phyloP scores from a whole-genome alignment of 2,888 invertebrate species.

The Mythimna loreyi region DNA sequence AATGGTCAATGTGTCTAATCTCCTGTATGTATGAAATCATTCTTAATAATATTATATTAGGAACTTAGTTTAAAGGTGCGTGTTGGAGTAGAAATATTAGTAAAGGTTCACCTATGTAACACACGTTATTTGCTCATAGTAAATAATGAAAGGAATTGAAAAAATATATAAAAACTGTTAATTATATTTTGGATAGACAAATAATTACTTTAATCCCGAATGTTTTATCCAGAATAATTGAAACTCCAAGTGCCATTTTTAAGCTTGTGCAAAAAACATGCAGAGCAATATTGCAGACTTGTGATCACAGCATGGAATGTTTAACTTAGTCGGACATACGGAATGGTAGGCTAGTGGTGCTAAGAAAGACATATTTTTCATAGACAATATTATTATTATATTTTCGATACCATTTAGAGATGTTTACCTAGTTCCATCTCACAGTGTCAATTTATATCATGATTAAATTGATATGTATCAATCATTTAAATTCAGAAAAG shows the following conservation, averaged over 20 bases:
- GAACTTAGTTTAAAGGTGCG: slow-evolving; percentile 48
- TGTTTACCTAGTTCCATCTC: slow-evolving; percentile 73
- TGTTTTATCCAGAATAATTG: slow-evolving; percentile 35
- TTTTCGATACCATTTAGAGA: slow-evolving; percentile 85
- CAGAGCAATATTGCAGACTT: slow-evolving; percentile 55
- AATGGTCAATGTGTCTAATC: slow-evolving; percentile 52
- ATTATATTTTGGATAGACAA: slow-evolving; percentile 36
- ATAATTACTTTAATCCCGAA: slow-evolving; percentile 37
- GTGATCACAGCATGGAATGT: slow-evolving; percentile 56
- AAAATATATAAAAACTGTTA: slow-evolving; percentile 31
- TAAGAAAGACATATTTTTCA: slow-evolving; percentile 86
- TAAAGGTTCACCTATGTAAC: slow-evolving; percentile 35
- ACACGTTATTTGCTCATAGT: slow-evolving; percentile 60
- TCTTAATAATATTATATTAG: slow-evolving; percentile 43
- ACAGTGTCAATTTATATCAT: slow-evolving; percentile 83
- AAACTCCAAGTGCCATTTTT: slow-evolving; percentile 47
- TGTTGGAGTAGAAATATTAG: slow-evolving; percentile 54
- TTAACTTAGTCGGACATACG: slow-evolving; percentile 49
- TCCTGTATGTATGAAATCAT: slow-evolving; percentile 46
- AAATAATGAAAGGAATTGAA: slow-evolving; percentile 66
- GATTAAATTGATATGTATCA: slow-evolving; percentile 70
- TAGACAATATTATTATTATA: slow-evolving; percentile 83
- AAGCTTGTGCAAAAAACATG: slow-evolving; percentile 41
- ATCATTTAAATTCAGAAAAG: slow-evolving; percentile 29
- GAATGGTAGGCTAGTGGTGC: slow-evolving; percentile 83